Base-by-base conservation (phyloP, 2,888 invertebrate genomes). In the Trypoxylon attenuatum region DNA sequence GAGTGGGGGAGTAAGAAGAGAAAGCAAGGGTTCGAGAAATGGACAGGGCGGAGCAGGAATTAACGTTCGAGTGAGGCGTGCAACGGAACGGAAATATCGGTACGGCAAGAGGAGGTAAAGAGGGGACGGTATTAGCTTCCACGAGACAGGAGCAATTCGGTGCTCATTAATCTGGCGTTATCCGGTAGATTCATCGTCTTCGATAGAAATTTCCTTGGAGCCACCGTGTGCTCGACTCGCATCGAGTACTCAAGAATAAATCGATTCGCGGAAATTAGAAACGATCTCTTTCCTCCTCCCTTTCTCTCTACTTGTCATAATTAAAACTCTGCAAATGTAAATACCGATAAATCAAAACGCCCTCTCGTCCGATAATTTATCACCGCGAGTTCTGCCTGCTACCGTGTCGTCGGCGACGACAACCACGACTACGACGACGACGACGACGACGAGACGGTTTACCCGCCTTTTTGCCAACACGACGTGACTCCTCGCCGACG, bases 121-220 rank as follows among this genome's bases (percentile, higher is more conserved):
- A 27, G 22, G 13, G 3, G n/a, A 10, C 33, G 23, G 18, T 8
- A 8, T 10, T 45, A 19, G 39, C 38, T 19, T 43, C 21, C 18
- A 13, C 42, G 52, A n/a, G 38, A 49, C 22, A 52, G 47, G 42
- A 39, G 25, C 58, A 54, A 71, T 70, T 56, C 49, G 47, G 43
- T 27, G n/a, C 46, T 73, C 77, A 77, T 79, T 76, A 79, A 76
- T 79, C 73, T 75, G 47, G 53, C 50, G 68, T 76, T 79, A 79
- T 79, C 79, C 69, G 65, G 58, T 58, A 77, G 77, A 67, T 69
- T 43, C 62, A 78, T 79, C 77, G 60, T 55, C 47, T 54, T 70
- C 64, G 79, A 76, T 76, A 77, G 73, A 76, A 69, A 75, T 77
- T 78, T 75, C 68, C 63, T 51, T 47, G 59, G 47, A 10, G 33